phyloP scores from a whole-genome alignment of 2,888 invertebrate species.

The Pasiphila rectangulata region DNA sequence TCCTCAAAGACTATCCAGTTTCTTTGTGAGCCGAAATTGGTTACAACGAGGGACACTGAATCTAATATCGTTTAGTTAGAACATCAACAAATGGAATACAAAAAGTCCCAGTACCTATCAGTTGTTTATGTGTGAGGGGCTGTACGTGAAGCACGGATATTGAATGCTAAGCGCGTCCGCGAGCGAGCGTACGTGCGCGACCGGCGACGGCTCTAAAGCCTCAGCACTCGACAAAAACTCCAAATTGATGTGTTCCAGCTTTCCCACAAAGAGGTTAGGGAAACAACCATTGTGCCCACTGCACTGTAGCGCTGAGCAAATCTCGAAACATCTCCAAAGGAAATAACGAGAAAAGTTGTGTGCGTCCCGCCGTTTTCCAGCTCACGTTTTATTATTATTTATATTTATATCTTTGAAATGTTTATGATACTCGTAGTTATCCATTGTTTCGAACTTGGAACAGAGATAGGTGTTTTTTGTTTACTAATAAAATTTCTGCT shows the following conservation, averaged over 20 bases:
- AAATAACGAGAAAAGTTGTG: slow-evolving; percentile 68
- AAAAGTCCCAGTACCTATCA: slow-evolving; percentile 51
- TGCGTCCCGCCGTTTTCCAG: slow-evolving; percentile 39
- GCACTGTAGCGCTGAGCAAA: slow-evolving; percentile 62
- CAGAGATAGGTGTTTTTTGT: background rate
- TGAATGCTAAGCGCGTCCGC: slow-evolving; percentile 70
- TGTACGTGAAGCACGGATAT: slow-evolving; percentile 64
- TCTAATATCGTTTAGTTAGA: slow-evolving; percentile 40
- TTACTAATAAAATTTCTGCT: too few species aligned
- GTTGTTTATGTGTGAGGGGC: slow-evolving; percentile 58
- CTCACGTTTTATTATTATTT: slow-evolving; percentile 54
- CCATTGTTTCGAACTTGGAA: background rate
- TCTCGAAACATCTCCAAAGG: slow-evolving; percentile 65
- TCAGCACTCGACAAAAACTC: slow-evolving; percentile 54
- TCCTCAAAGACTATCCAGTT: slow-evolving; percentile 6
- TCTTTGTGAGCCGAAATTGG: slow-evolving; percentile 32
- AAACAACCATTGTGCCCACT: slow-evolving; percentile 62
- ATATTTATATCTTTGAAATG: slow-evolving; percentile 47
- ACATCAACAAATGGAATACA: slow-evolving; percentile 51
- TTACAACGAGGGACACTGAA: slow-evolving; percentile 25
- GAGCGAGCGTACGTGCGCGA: slow-evolving; percentile 67
- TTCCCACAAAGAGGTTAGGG: slow-evolving; percentile 58
- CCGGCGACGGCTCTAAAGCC: slow-evolving; percentile 51
- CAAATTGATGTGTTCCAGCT: slow-evolving; percentile 59
- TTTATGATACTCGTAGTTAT: slow-evolving; percentile 25